Evolutionary conservation across 2,797 vertebrate genomes (phyloP).

Genomic region (Chelon labrosus): DNA sequence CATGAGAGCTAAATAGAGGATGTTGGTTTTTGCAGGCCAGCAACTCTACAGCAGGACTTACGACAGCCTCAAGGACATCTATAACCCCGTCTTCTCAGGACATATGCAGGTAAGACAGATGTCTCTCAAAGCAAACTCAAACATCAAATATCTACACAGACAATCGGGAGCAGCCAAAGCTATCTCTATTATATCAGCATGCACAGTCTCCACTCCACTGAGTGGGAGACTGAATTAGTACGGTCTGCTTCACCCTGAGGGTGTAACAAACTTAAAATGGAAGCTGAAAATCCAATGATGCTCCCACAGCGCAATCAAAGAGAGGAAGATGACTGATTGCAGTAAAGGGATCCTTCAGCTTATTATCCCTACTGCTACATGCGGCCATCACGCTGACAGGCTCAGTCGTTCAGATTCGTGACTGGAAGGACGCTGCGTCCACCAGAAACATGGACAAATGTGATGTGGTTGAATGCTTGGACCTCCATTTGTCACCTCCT

Average conservation of each 20-base stretch:
- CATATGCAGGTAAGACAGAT: constrained; percentile 91
- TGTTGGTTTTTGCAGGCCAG: constrained; percentile 91
- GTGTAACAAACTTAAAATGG: constrained; percentile 45
- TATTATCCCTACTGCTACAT: background rate
- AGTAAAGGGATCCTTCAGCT: constrained; percentile 17
- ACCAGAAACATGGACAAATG: background rate
- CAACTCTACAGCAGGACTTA: constrained; percentile 89
- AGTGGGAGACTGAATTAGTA: constrained; percentile 38
- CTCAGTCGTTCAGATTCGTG: constrained; percentile 6
- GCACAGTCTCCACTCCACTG: constrained; percentile 8
- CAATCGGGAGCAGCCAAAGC: constrained; percentile 1
- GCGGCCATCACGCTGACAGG: background rate
- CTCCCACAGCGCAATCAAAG: constrained; percentile 11
- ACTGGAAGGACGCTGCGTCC: background rate
- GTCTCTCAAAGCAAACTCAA: background rate
- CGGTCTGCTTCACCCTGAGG: constrained; percentile 18
- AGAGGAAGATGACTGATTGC: constrained; percentile 37
- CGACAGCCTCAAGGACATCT: constrained; percentile 88
- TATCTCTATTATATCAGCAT: constrained; percentile 26
- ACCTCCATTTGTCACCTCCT: constrained; percentile 21
- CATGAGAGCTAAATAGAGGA: constrained; percentile 69
- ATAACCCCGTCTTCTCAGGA: constrained; percentile 93
- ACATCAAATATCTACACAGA: background rate
- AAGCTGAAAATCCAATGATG: constrained; percentile 24
- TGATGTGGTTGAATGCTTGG: constrained; percentile 8